Evolutionary conservation across 2,113 vertebrate genomes (phyloP).

Genomic region (Nycticorax nycticorax): DNA sequence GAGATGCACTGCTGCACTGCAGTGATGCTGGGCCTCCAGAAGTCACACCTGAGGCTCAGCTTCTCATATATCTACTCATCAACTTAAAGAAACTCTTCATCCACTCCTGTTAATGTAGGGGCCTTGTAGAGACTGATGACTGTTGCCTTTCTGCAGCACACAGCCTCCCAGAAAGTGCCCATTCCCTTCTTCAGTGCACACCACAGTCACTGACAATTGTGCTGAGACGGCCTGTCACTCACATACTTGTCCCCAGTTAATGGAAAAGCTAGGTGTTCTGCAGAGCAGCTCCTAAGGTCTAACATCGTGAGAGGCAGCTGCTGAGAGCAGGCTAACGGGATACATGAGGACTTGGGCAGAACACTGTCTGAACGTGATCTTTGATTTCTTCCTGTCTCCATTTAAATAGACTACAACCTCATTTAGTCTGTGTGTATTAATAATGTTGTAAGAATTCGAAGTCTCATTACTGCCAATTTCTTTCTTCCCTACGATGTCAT

Average conservation of each 20-base stretch:
- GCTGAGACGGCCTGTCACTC: not conserved
- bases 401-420: not conserved
- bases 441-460: not conserved
- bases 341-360: not conserved
- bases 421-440: not conserved
- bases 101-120: not conserved
- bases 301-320: not conserved
- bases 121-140: not conserved
- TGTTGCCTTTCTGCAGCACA: not conserved
- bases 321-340: not conserved
- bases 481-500: rapidly evolving
- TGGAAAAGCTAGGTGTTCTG: not conserved
- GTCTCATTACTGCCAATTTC: not conserved
- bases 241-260: not conserved
- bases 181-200: not conserved
- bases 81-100: not conserved
- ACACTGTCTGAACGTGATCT: not conserved
- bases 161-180: not conserved
- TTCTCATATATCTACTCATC: not conserved
- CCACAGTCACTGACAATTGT: not conserved
- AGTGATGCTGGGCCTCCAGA: not conserved
- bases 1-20: too few species aligned
- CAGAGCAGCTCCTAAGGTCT: not conserved
- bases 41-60: not conserved
- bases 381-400: not conserved